phyloP scores from a whole-genome alignment of 2,113 vertebrate species.

The Phaethon lepturus region DNA sequence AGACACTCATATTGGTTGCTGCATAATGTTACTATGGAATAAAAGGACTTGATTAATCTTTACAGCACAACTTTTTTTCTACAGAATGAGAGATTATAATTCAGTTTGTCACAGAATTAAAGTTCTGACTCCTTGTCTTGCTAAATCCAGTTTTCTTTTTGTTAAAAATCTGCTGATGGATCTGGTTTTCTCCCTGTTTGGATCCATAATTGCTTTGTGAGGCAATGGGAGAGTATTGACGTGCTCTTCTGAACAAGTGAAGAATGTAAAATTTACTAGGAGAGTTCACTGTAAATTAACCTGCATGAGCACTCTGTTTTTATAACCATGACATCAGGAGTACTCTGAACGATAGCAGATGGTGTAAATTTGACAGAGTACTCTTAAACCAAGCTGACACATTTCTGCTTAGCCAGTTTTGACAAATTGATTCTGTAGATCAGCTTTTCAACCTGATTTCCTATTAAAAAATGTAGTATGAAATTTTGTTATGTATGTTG shows the following conservation, averaged over 20 bases:
- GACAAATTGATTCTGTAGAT: constrained; percentile 26
- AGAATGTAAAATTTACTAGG: constrained; percentile 11
- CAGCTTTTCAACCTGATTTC: constrained; percentile 37
- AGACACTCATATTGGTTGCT: constrained; percentile 72
- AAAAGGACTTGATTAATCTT: constrained; percentile 78
- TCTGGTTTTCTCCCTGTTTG: background rate
- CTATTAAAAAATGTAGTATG: constrained; percentile 39
- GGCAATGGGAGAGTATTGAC: background rate
- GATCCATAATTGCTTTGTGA: background rate
- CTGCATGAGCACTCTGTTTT: constrained; percentile 27
- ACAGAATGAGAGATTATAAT: background rate
- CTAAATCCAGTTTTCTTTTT: background rate
- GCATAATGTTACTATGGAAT: constrained; percentile 78
- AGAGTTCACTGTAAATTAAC: constrained; percentile 27
- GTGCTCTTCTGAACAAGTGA: background rate
- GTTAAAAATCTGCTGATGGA: background rate
- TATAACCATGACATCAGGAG: constrained; percentile 20
- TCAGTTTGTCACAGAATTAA: background rate
- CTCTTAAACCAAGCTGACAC: background rate
- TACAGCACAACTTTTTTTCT: constrained; percentile 48
- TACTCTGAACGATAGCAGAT: background rate
- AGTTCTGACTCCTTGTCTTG: background rate
- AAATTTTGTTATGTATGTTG: constrained; percentile 41
- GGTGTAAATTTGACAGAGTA: constrained; percentile 9
- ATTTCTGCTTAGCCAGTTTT: constrained; percentile 34